Conservation (phyloP, 2,113 vertebrate species). For the Phrynosoma platyrhinos region DNA sequence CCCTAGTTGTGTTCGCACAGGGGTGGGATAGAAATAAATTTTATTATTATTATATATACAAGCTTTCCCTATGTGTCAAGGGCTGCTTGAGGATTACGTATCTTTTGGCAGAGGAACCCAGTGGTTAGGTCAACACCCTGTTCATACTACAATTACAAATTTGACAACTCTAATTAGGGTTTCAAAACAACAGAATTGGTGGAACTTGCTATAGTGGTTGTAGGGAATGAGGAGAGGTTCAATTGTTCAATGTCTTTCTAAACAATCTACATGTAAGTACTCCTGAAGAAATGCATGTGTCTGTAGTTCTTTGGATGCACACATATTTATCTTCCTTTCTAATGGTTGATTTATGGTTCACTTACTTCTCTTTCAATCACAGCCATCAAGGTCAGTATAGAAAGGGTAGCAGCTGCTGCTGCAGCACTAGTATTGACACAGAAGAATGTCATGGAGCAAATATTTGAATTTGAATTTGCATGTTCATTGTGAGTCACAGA, state of each 20-base stretch:
- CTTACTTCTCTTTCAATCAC: neutral
- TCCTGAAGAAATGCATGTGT: neutral
- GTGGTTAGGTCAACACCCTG: neutral
- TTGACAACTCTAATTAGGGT: neutral
- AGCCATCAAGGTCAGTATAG: neutral
- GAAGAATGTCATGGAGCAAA: constrained; percentile 4
- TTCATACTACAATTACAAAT: neutral
- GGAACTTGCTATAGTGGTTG: neutral
- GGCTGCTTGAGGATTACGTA: neutral
- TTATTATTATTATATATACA: neutral
- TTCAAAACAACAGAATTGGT: neutral
- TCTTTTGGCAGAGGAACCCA: neutral
- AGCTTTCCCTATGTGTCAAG: neutral
- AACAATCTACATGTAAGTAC: neutral
- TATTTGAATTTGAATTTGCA: neutral
- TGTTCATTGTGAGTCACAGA: neutral
- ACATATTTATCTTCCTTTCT: neutral
- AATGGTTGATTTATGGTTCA: neutral
- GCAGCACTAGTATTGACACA: neutral
- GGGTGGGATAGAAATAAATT: too few species aligned
- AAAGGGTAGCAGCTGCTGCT: neutral
- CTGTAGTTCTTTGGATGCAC: neutral
- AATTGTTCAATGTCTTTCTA: neutral
- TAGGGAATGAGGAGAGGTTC: neutral
- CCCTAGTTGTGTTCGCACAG: too few species aligned